Base-by-base conservation (phyloP, 2,888 invertebrate genomes). In the Polydrusus tereticollis region DNA sequence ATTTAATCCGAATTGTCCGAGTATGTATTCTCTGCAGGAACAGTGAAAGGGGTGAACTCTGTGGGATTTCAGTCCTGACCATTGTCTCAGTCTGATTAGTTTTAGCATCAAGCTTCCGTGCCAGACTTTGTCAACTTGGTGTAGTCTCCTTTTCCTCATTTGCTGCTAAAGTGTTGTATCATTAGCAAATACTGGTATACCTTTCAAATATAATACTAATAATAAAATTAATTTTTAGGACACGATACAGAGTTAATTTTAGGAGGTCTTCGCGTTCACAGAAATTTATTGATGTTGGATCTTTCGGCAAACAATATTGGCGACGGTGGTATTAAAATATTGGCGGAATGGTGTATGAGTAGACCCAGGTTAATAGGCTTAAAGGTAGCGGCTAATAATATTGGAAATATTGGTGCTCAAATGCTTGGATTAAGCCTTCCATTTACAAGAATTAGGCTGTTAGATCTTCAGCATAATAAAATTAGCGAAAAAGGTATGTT, bases 271-370 rank as follows among this genome's bases (percentile, higher is more conserved):
- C 80, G 83, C 12, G 76, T 78, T 0, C 91, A 91, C 77, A 83
- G 80, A 1, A 86, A 88, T 0, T 78, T 92, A n/a, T 76, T 87
- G 16, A 85, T 90, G 63, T 80, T 92, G 26, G 90, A 92, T 83
- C 80, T 92, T 10, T 88, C 87, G 0, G 88, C 85, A 68, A 92
- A 91, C 75, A 87, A 85, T 73, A 88, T 91, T 18, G 90, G 89
- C 0, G 89, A 90, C 79, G 85, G 88, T 55, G 91, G 91, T 0
- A 85, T 87, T 0, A 87, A 89, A 72, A 76, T 88, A 59, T 69
- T 92, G 14, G 87, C 86, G 0, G 84, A 86, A 72, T 91, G 89
- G 85, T 82, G 91, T 41, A 78, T 83, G 2, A 86, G 85, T 68
- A 83, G 85, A 16, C 89, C 90, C 0, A 80, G 84, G 8, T 78